Evolutionary conservation across 2,797 vertebrate species (phyloP), one percentile per base, ranked within the genome.

Genomic region (Cetoscarus ocellatus): DNA sequence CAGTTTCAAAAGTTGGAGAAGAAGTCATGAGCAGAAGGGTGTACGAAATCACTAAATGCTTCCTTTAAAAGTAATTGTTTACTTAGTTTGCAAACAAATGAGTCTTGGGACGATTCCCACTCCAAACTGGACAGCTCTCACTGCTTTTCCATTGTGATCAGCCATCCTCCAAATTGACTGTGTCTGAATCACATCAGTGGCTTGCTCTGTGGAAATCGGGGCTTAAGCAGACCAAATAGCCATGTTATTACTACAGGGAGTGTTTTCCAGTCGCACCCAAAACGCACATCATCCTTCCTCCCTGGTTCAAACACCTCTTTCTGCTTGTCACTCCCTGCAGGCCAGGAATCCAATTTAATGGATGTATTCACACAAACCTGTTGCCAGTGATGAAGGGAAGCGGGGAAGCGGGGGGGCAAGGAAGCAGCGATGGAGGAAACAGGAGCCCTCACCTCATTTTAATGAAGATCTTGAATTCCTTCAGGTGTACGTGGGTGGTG

Each of bases 321-420:
- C 65, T 44, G 51, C 79, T 83, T 87, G 86, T 89, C 88, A 85
- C 64, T 91, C 89, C 89, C 89, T 85, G 67, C 79, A 86, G 92
- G 87, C 88, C 85, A 73, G 75, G 75, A 93, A 94, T 93, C 91
- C 88, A 94, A 94, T 94, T 93, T 94, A 92, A 92, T 93, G 91
- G 90, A 88, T 91, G 85, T 90, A 91, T 90, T 92, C 92, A 91
- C 90, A 90, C 77, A 73, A 79, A 90, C 86, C 85, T 85, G 82
- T 90, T 92, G 91, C 87, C 73, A 71, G 60, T 58, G 70, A 87
- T 75, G 84, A 84, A 75, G 80, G 65, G 13, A 61, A 47, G 19
- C 4, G 75, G 80, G 65, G n/a, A 56, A 43, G 3, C 3, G 39
- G 49, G 47, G 6, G 64, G 67, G 54, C 40, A 4, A 48, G 53